Evolutionary conservation across 2,888 invertebrate genomes (phyloP), one percentile per base, ranked within the genome.

Genomic region (Drosophila merina): DNA sequence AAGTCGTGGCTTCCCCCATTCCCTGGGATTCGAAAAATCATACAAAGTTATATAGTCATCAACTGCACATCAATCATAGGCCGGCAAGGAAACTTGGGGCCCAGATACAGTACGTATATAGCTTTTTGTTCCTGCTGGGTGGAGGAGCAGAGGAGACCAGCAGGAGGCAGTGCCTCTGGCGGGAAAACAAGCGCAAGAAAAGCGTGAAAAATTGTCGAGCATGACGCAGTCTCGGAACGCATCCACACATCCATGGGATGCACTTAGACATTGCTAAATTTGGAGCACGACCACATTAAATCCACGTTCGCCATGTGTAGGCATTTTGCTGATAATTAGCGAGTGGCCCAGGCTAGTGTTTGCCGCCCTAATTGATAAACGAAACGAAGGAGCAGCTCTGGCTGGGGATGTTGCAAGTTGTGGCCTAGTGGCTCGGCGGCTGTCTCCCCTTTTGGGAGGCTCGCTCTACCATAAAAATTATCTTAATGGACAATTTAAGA

Each of bases 401-500:
- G 26, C n/a, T 25, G 28, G 48, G 52, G 6, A 42, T 69, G 69
- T 48, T 33, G 68, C 51, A 42, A 38, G 48, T 38, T 20, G 20
- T 52, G 10, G 33, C 31, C 52, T 60, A 36, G 33, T 25, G 60
- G 10, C 48, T 14, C 60, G 28, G 33, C 26, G 60, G 10, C 48
- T 33, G 44, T 38, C 33, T 36, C 62, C 60, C 60, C 36, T 3
- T 20, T 26, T 28, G 31, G 58, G 20, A 20, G 20, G 71, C 67
- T 68, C 77, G 72, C 70, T 83, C 73, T 80, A 68, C 80, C 82
- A 86, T 83, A 86, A 83, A 83, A 83, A 84, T 85, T 84, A 85
- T 82, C 86, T 88, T 88, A 89, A 89, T 87, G 89, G 86, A 87
- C 89, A 81, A 89, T 89, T 89, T 85, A 84, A 88, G 86, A 88